phyloP scores from a whole-genome alignment of 2,888 invertebrate genomes.

The Chymomyza procnemis region DNA sequence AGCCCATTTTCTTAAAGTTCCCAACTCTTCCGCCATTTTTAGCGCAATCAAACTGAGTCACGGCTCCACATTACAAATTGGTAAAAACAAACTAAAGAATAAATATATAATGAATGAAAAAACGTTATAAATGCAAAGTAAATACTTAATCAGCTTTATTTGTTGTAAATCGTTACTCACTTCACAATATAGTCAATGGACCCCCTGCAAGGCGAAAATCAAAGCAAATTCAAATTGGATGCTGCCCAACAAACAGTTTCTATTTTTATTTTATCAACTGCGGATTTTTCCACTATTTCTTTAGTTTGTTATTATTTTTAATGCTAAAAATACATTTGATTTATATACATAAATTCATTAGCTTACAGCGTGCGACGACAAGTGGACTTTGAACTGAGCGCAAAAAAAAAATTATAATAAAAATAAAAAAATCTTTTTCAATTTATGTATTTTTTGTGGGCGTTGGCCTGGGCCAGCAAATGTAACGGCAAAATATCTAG shows the following conservation, averaged over 20 bases:
- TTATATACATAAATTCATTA: neutral
- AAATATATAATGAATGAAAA: no score
- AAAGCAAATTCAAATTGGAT: neutral
- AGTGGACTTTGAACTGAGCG: constrained; percentile 50
- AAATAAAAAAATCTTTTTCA: constrained; percentile 13
- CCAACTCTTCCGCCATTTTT: no score
- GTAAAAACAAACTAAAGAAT: no score
- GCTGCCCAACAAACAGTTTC: constrained; percentile 9
- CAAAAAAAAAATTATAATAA: constrained; percentile 13
- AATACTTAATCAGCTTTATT: neutral
- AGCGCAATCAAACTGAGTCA: no score
- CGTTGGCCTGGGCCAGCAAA: constrained; percentile 27
- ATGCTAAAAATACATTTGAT: neutral
- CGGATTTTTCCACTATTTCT: neutral
- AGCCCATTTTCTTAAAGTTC: no score
- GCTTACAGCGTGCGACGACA: constrained; percentile 27
- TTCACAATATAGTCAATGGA: neutral
- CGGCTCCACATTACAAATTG: no score
- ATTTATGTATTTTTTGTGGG: constrained; percentile 37
- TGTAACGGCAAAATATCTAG: constrained; percentile 37
- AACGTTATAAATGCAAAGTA: neutral
- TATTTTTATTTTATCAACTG: constrained; percentile 9
- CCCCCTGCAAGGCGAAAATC: neutral
- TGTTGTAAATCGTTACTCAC: neutral
- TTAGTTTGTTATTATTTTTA: neutral